These are phyloP conservation scores for Ceratosolen fusciceps DNA, from an alignment of 1,140 invertebrate species.

Conservation along the genomic window DNA sequence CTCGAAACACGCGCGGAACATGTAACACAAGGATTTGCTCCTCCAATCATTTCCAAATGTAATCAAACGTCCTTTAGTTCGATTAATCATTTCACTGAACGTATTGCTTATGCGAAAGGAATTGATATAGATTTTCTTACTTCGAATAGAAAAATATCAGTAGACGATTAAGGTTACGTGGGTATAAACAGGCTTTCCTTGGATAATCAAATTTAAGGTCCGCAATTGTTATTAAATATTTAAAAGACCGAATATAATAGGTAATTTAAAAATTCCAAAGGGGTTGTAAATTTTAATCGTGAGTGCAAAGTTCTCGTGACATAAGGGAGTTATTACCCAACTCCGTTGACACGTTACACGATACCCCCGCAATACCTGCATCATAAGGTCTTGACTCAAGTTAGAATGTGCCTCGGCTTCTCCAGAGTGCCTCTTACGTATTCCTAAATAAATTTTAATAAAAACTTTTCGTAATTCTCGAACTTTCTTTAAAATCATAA, in stretches of 20 bases:
- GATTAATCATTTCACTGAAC: too few species aligned
- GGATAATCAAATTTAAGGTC: too few species aligned
- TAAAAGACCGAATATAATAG: background rate
- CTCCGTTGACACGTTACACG: background rate
- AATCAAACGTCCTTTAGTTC: too few species aligned
- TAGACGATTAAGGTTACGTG: too few species aligned
- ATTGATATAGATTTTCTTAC: too few species aligned
- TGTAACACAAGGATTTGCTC: too few species aligned
- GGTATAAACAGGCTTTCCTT: too few species aligned
- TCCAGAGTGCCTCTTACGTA: background rate
- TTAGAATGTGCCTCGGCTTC: background rate
- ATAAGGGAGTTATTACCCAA: slow-evolving; percentile 11
- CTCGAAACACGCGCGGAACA: too few species aligned
- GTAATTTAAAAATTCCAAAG: background rate
- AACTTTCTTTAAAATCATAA: background rate
- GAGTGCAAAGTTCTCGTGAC: background rate
- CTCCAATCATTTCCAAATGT: too few species aligned
- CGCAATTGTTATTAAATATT: background rate
- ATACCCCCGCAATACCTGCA: background rate
- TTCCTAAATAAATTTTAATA: background rate
- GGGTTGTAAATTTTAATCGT: slow-evolving; percentile 9
- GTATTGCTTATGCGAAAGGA: too few species aligned
- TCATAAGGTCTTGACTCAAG: background rate
- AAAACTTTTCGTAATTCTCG: background rate
- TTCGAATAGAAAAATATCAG: too few species aligned